These are phyloP conservation scores for Glossophaga mutica DNA, from an alignment of 2,797 vertebrate species.

Conservation along the genomic window DNA sequence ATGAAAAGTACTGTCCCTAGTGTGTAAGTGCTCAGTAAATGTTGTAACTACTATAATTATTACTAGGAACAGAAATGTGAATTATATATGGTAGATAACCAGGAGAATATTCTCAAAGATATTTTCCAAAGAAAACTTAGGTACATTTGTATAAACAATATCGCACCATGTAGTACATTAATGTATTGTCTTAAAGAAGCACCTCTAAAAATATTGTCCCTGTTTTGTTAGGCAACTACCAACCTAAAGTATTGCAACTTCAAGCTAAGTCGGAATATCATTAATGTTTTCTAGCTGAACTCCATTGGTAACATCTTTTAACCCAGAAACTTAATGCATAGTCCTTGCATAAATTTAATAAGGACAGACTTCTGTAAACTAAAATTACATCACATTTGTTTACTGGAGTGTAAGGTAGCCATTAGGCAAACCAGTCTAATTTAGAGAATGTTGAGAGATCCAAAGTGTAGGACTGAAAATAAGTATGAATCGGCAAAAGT, in stretches of 20 bases:
- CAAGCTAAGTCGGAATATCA: not conserved
- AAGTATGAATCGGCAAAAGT: not conserved
- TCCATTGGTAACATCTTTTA: slow-evolving; percentile 32
- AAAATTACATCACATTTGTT: slow-evolving; percentile 57
- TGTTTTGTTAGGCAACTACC: not conserved
- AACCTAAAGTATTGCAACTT: not conserved
- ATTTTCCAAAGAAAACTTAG: not conserved
- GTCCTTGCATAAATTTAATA: slow-evolving; percentile 39
- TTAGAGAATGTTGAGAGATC: slow-evolving; percentile 17
- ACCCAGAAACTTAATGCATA: slow-evolving; percentile 22
- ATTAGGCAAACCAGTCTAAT: slow-evolving; percentile 41
- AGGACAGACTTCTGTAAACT: slow-evolving; percentile 37
- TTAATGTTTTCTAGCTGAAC: not conserved
- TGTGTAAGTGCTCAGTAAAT: not conserved
- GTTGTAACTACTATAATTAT: not conserved
- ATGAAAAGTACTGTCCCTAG: not conserved
- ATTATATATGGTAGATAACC: not conserved
- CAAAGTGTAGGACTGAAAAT: not conserved
- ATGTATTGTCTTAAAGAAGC: not conserved
- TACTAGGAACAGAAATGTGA: not conserved
- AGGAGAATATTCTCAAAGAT: not conserved
- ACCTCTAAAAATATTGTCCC: not conserved
- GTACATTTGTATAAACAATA: not conserved
- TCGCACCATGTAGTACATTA: not conserved
- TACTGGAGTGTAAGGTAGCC: slow-evolving; percentile 44